Evolutionary conservation across 2,888 invertebrate species (phyloP), one percentile per base, ranked within the genome.

Genomic region (Petrophora chlorosata): DNA sequence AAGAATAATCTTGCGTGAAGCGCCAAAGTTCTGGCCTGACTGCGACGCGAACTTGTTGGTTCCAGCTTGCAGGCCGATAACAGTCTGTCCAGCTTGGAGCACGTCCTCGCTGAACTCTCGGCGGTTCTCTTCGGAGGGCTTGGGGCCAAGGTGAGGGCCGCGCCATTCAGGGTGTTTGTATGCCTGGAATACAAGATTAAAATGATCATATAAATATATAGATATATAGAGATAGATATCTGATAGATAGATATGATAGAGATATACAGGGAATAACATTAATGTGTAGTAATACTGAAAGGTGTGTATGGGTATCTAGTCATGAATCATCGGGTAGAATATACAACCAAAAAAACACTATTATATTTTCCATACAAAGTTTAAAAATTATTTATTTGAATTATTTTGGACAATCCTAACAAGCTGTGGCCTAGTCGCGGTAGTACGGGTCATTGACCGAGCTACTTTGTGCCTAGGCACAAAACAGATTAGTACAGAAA

Each of bases 31-130:
- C 79, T 96, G 96, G 4, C 97, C 97, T 1, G 96, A 94, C 74
- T 97, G 97, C 22, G 93, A 94, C 5, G 97, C 97, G 8, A 95
- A 93, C 67, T 95, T 95, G 85, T 97, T 97, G 60, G 94, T 93
- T 25, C 98, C 97, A 34, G 96, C 96, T 83, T 98, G 97, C 3
- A 97, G 92, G 12, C 96, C 96, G 64, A 97, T 97, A 25, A 97
- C 93, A 9, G 93, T 91, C 68, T 97, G 94, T 0, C 97, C 96
- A 14, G 97, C 97, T 22, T 95, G 91, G 39, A 98, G 89, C 59
- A 96, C 95, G 60, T 95, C 94, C 63, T 96, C 95, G 45, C 94
- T 93, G 90, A 96, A 97, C 36, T 95, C 94, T 3, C 97, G 92
- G 41, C 92, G 92, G 85, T 97, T 95, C 74, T 96, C 96, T 67